These are phyloP conservation scores for Drosophila neonasuta DNA, from an alignment of 2,888 invertebrate genomes.

Conservation along the genomic window DNA sequence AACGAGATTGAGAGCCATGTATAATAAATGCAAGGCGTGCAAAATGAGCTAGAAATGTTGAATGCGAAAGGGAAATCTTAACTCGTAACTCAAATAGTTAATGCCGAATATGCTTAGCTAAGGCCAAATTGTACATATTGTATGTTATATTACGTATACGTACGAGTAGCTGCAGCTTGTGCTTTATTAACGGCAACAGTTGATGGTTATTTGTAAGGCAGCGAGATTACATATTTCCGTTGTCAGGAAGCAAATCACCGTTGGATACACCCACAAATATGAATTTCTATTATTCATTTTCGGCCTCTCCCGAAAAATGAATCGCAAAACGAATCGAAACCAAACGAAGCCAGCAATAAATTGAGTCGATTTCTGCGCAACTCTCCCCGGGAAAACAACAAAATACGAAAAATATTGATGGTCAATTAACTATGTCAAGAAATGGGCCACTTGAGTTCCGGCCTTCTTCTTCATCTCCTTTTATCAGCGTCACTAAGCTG, in stretches of 20 bases:
- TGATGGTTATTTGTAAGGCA: conserved; percentile 55
- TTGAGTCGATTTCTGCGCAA: conserved; percentile 2
- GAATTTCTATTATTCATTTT: conserved; percentile 28
- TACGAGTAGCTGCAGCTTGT: conserved; percentile 9
- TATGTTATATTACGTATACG: not conserved
- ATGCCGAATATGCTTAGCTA: conserved; percentile 24
- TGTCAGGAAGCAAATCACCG: conserved; percentile 30
- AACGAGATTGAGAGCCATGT: not conserved
- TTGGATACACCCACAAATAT: conserved; percentile 24
- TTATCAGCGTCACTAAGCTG: conserved; percentile 10
- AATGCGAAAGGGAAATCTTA: conserved; percentile 31
- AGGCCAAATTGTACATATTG: conserved; percentile 11
- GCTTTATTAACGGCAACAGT: conserved; percentile 55
- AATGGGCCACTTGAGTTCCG: conserved; percentile 5
- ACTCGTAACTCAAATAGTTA: conserved; percentile 33
- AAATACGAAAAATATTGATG: conserved; percentile 10
- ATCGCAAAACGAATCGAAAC: not conserved
- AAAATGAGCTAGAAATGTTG: conserved; percentile 42
- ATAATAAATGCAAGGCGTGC: conserved; percentile 48
- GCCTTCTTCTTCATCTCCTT: not conserved
- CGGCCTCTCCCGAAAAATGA: not conserved
- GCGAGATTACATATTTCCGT: conserved; percentile 16
- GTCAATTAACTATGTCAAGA: conserved; percentile 18
- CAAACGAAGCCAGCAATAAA: not conserved
- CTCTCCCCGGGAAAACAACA: not conserved